These are phyloP conservation scores for Ectropis crepuscularia DNA, from an alignment of 2,888 invertebrate species.

Conservation along the genomic window DNA sequence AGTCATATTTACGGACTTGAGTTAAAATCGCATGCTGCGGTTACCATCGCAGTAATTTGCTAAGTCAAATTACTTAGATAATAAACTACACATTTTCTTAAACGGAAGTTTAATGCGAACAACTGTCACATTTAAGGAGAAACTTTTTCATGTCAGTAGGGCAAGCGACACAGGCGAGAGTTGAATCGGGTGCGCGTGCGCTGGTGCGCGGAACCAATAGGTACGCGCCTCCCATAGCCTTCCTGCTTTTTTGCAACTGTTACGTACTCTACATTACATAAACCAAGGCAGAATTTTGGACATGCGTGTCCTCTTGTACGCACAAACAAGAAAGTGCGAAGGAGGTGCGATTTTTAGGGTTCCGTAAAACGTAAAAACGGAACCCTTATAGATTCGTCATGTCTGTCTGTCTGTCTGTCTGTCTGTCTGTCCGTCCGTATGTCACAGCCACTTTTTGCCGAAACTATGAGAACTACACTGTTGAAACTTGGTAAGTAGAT, in stretches of 20 bases:
- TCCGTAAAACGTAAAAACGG: too few species aligned
- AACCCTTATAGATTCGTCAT: too few species aligned
- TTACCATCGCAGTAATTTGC: slow-evolving; percentile 10
- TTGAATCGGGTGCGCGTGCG: slow-evolving; percentile 32
- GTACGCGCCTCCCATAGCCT: not conserved
- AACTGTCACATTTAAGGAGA: slow-evolving; percentile 57
- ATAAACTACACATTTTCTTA: slow-evolving; percentile 36
- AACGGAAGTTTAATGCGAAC: slow-evolving; percentile 43
- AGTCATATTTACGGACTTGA: not conserved
- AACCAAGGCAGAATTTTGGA: too few species aligned
- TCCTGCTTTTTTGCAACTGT: not conserved
- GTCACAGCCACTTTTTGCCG: too few species aligned
- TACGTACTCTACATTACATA: too few species aligned
- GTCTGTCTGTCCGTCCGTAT: too few species aligned
- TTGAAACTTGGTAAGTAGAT: too few species aligned
- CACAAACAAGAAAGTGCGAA: too few species aligned
- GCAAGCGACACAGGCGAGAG: slow-evolving; percentile 46
- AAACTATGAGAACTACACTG: too few species aligned
- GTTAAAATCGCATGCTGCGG: slow-evolving; percentile 16
- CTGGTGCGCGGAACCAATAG: slow-evolving; percentile 7
- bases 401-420: too few species aligned
- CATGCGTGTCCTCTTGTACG: too few species aligned
- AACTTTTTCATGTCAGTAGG: slow-evolving; percentile 65
- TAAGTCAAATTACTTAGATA: slow-evolving; percentile 24
- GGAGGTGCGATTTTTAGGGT: too few species aligned